These are phyloP conservation scores for Pipa parva DNA, from an alignment of 2,113 vertebrate species.

Conservation along the genomic window DNA sequence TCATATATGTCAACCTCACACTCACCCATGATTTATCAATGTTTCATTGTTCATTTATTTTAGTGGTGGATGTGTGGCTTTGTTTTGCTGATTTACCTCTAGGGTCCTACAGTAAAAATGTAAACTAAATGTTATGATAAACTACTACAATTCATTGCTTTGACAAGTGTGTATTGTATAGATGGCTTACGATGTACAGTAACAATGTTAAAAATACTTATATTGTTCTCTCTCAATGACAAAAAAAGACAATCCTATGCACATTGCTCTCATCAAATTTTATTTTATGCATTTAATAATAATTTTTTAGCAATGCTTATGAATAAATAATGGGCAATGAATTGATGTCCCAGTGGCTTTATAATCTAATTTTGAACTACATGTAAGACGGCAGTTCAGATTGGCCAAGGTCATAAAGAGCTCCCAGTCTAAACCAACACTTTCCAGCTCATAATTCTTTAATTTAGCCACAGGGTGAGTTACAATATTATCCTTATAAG, in stretches of 20 bases:
- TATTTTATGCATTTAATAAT: conserved; percentile 5
- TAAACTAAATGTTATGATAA: no score
- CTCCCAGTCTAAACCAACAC: conserved; percentile 8
- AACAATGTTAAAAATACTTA: no score
- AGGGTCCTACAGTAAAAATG: no score
- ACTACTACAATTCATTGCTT: neutral
- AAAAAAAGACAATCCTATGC: neutral
- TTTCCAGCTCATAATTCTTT: conserved; percentile 10
- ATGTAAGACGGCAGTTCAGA: conserved; percentile 11
- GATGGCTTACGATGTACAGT: no score
- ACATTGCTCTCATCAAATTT: neutral
- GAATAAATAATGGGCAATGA: conserved; percentile 23
- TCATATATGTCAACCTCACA: neutral
- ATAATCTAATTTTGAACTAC: conserved; percentile 26
- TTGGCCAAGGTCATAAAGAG: conserved; percentile 28
- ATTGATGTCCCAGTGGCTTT: conserved; percentile 6
- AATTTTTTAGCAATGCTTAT: conserved; percentile 4
- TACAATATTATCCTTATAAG: neutral
- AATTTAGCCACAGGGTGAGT: conserved; percentile 6
- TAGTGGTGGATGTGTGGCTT: neutral
- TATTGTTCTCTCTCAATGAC: neutral
- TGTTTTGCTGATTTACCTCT: neutral
- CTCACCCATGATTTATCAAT: neutral
- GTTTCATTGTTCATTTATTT: neutral
- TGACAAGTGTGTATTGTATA: no score